Base-by-base conservation (phyloP, 2,888 invertebrate species). In the Apodemia zela region DNA sequence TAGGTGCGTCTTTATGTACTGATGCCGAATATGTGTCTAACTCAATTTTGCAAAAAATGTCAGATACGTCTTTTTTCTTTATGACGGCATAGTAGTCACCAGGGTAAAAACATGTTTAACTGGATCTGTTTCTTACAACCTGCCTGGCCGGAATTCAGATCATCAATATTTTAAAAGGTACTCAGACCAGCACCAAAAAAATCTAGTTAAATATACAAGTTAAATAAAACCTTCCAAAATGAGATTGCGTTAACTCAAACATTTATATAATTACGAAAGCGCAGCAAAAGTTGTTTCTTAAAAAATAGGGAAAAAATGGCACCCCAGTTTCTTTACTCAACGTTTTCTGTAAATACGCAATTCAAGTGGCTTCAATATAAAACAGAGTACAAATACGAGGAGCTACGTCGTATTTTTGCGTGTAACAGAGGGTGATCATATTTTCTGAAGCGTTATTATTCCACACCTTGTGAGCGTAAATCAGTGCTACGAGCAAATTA, bases 401-500 rank as follows among this genome's bases (percentile, higher is more conserved):
- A 71, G 77, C 75, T 69, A 66, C 66, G 54, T 25, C 54, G 15
- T 25, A 75, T 69, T 78, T 82, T 85, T 47, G 69, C 62, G 60
- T 71, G 72, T 51, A 21, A 35, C 45, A 29, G 70, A 74, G 79
- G 77, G 78, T 82, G 81, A 85, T 85, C 84, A 86, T 89, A 71
- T 89, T 89, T 87, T 84, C 78, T 84, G 79, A 83, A 84, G 81
- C 84, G 76, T 89, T 89, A 92, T 92, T 91, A 89, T 87, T 89
- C 89, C 88, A 89, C 91, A 90, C 90, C 90, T 89, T 88, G 91
- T 85, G 89, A 85, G 87, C 91, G 91, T 92, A 92, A 92, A 92
- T 91, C 92, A 92, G 87, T 79, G 90, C 89, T 80, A 72, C 80
- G 77, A 86, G 91, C 87, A 77, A 81, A 72, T 69, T 69, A 85